Evolutionary conservation across 2,888 invertebrate species (phyloP), one percentile per base, ranked within the genome.

Genomic region (Leptogaster cylindrica): DNA sequence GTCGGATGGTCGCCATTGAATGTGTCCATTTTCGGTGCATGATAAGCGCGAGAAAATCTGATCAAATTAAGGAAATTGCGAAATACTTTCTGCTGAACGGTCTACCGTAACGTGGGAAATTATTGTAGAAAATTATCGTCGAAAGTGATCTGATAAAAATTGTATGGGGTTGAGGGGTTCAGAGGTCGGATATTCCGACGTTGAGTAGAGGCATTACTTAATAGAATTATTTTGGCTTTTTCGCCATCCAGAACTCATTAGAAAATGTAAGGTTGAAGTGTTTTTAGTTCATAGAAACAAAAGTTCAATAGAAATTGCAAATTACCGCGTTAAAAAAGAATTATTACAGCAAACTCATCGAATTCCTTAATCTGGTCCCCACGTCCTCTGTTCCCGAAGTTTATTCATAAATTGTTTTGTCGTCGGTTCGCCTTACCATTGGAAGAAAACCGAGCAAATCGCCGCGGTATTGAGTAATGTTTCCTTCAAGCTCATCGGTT

Each of bases 381-480:
- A 48, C 16, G n/a, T n/a, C n/a, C n/a, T n/a, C n/a, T n/a, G n/a
- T n/a, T n/a, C n/a, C n/a, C n/a, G n/a, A 48, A 48, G n/a, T 25
- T 25, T 25, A 7, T 12, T 25, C 48, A 4, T 25, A 16, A 48
- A 48, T 25, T n/a, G 25, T 12, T 25, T 25, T 20, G 27, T 48
- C 48, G 48, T 23, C 20, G 12, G n/a, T 41, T 16, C 20, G 18
- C 41, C 18, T n/a, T n/a, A n/a, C n/a, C 48, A n/a, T n/a, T n/a
- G 12, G 48, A 16, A 52, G 3, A 46, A 46, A 46, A 12, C 16
- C 51, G 20, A 52, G 10, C 14, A 20, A 41, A 61, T 55, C 55
- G 39, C 44, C 41, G 44, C 41, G 44, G 41, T 61, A 61, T 61
- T 61, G 61, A 61, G 61, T 61, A 61, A 61, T 61, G 61, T 61